Evolutionary conservation across 1,140 invertebrate genomes (phyloP).

Genomic region (Brachionus manjavacas): DNA sequence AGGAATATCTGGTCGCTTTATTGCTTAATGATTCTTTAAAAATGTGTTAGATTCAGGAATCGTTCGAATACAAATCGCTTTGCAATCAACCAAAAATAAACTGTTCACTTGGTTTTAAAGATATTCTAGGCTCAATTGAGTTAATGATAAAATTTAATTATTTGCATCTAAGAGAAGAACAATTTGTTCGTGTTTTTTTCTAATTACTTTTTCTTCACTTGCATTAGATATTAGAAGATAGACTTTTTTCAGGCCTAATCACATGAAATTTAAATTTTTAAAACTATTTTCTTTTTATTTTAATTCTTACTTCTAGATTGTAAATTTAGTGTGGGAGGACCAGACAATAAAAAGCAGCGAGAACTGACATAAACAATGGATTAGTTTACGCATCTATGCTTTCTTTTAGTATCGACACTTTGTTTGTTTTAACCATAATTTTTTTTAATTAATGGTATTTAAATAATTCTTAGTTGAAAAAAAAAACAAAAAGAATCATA

Average conservation of each 20-base stretch:
- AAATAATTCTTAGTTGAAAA: background rate
- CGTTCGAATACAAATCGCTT: background rate
- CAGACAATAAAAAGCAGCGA: background rate
- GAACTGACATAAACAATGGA: background rate
- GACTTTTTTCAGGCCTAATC: too few relatives aligned
- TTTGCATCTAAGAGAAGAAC: background rate
- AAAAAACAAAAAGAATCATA: background rate
- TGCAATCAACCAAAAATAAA: background rate
- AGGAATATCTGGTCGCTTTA: too few relatives aligned
- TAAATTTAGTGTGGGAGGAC: background rate
- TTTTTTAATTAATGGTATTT: background rate
- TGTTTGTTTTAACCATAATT: background rate
- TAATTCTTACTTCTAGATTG: too few relatives aligned
- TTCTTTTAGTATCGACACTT: background rate
- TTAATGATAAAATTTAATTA: background rate
- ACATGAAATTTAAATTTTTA: background rate
- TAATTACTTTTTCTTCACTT: background rate
- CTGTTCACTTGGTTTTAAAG: background rate
- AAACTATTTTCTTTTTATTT: too few relatives aligned
- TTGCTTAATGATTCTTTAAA: too few relatives aligned
- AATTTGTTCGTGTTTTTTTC: background rate
- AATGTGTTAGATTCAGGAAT: too few relatives aligned
- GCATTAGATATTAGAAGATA: too few relatives aligned
- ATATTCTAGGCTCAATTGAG: background rate
- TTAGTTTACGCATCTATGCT: background rate